Conservation (phyloP, 2,888 invertebrate species). For the Drosophila mulleri region DNA sequence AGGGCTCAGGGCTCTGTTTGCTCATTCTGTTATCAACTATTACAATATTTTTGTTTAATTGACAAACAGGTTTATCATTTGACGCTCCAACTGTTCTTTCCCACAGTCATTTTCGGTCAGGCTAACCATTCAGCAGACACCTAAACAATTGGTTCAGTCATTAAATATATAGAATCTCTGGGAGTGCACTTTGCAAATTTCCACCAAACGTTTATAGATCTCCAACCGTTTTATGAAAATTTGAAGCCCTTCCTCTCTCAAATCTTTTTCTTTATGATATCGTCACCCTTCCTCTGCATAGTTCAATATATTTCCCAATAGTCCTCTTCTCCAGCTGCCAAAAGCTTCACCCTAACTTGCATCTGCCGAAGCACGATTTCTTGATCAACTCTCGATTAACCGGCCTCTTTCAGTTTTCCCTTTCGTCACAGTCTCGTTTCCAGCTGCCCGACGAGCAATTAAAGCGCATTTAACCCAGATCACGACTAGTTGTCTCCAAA, state of each 20-base stretch:
- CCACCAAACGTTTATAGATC: not conserved
- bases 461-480: conserved; percentile 56
- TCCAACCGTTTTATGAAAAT: not conserved
- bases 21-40: conserved; percentile 77
- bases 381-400: conserved; percentile 22
- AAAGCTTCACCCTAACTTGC: not conserved
- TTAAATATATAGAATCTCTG: not conserved
- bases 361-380: conserved; percentile 22
- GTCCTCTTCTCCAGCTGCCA: not conserved
- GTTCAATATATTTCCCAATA: not conserved
- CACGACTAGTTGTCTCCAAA: conserved; percentile 61
- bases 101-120: conserved; percentile 72
- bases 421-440: conserved; percentile 43
- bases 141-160: conserved; percentile 22
- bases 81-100: conserved; percentile 76
- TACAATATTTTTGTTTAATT: conserved; percentile 80
- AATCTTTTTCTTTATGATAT: not conserved
- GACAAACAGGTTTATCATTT: conserved; percentile 81
- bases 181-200: not conserved
- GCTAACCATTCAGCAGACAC: conserved; percentile 44
- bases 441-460: conserved; percentile 32
- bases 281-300: not conserved
- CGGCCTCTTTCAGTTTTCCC: conserved; percentile 14
- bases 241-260: not conserved
- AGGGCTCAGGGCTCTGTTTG: conserved; percentile 55